Base-by-base conservation (phyloP, 1,140 invertebrate species). In the Listronotus oregonensis region DNA sequence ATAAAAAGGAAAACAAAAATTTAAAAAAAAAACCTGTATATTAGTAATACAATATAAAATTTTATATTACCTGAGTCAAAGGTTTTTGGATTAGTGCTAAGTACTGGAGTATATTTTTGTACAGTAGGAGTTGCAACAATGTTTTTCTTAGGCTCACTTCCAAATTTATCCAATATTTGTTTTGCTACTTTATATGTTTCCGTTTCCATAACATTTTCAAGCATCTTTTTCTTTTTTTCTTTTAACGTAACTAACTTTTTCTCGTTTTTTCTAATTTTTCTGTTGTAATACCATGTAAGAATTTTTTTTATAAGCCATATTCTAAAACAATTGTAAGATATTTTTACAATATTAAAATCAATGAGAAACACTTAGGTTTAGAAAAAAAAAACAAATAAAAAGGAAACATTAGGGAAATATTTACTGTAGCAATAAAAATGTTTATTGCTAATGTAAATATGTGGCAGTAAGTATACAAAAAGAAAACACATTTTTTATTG, bases 161-260 rank as follows among this genome's bases (percentile, higher is more conserved):
- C 93, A 85, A 90, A 97, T 78, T 92, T 94, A 75, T 95, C 89
- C 52, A 97, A 81, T 71, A 97, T 93, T 79, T 94, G 89, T 81
- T 92, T 95, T 1, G 94, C 95, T 73, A 95, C 93, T 83, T 98
- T 98, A 79, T 97, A 99, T 1, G 95, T 98, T 82, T 98, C 96
- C 49, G 89, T 98, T 77, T 98, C 95, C 86, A 95, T 97, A 34
- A 99, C 95, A 79, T 96, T 90, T 75, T 98, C 95, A 44, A 99
- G 81, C 71, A 98, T 90, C 78, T 92, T 88, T 77, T 91, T 92
- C 75, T 95, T 97, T 71, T 94, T 87, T 59, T 87, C 85, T 69
- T 87, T 84, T 75, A 97, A 85, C 47, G 85, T 85, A 54, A 79
- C 80, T 46, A 97, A 80, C 79, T 90, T 91, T 65, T 86, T 82